These are phyloP conservation scores for Periplaneta americana DNA, from an alignment of 1,140 invertebrate species.

Conservation along the genomic window DNA sequence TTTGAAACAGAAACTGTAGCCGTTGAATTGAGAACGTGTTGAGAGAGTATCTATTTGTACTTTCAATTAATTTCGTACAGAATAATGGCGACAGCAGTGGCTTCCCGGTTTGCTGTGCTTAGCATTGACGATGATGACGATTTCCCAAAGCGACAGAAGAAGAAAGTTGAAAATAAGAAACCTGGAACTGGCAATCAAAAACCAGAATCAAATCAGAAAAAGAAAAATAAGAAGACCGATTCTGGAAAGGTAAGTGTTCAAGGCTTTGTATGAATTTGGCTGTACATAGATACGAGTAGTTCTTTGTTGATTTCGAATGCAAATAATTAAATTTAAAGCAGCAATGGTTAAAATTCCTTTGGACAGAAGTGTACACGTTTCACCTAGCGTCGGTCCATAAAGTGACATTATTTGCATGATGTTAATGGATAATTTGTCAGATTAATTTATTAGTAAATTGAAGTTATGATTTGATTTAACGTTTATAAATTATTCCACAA, in stretches of 20 bases:
- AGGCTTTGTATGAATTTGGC: no score
- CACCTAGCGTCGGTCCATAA: no score
- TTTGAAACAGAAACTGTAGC: neutral
- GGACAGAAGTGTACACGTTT: no score
- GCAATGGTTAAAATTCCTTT: no score
- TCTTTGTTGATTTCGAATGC: no score
- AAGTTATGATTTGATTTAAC: no score
- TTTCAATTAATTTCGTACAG: neutral
- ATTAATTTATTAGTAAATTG: no score
- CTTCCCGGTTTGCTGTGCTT: slow-evolving; percentile 53
- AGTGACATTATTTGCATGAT: no score
- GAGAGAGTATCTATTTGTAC: neutral
- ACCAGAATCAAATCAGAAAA: slow-evolving; percentile 23
- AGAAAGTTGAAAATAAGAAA: slow-evolving; percentile 25
- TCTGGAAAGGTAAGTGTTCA: slow-evolving; percentile 31
- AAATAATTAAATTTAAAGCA: no score
- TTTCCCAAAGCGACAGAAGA: slow-evolving; percentile 36
- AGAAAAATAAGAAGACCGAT: slow-evolving; percentile 37
- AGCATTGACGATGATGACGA: slow-evolving; percentile 50
- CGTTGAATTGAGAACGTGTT: neutral
- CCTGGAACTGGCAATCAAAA: slow-evolving; percentile 8
- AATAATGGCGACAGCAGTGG: slow-evolving; percentile 45
- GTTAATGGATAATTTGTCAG: no score
- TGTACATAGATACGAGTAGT: no score
- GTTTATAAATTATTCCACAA: no score